Evolutionary conservation across 2,113 vertebrate genomes (phyloP).

Genomic region (Boulengeromyrus knoepffleri): DNA sequence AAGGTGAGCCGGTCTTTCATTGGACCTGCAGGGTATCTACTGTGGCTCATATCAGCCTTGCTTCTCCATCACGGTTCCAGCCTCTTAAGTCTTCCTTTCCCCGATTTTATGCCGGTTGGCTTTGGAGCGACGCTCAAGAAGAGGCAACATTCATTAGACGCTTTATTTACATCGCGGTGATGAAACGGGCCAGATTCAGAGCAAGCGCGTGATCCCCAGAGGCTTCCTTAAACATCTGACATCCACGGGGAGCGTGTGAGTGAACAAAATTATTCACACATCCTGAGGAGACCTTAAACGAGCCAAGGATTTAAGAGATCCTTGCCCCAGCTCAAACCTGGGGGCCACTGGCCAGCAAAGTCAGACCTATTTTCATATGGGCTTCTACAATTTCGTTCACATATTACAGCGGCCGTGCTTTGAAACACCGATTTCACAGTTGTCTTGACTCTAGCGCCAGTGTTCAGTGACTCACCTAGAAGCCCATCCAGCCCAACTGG

Average conservation of each 20-base stretch:
- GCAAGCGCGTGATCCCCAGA: background rate
- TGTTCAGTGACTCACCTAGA: conserved; percentile 47
- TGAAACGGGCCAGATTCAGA: background rate
- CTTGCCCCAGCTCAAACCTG: conserved; percentile 51
- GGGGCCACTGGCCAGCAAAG: conserved; percentile 21
- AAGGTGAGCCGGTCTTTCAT: background rate
- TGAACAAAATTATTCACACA: conserved; percentile 52
- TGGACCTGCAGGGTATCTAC: background rate
- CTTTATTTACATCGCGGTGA: background rate
- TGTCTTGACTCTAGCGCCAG: conserved; percentile 39
- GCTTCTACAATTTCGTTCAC: background rate
- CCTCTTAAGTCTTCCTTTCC: background rate
- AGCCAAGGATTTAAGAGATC: conserved; percentile 58
- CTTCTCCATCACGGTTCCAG: background rate
- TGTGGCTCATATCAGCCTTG: background rate
- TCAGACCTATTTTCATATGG: background rate
- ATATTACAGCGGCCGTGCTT: conserved; percentile 5
- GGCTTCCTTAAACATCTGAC: background rate
- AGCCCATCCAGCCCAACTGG: conserved; percentile 49
- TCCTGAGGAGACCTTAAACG: conserved; percentile 56
- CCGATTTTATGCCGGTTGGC: background rate
- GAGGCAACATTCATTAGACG: background rate
- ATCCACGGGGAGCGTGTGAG: conserved; percentile 43
- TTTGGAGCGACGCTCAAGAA: background rate
- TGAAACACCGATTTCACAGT: conserved; percentile 34